Evolutionary conservation across 30 jellyfish, hydroid and myxozoan species (phyloP).

Genomic region (Aurelia aurita): DNA sequence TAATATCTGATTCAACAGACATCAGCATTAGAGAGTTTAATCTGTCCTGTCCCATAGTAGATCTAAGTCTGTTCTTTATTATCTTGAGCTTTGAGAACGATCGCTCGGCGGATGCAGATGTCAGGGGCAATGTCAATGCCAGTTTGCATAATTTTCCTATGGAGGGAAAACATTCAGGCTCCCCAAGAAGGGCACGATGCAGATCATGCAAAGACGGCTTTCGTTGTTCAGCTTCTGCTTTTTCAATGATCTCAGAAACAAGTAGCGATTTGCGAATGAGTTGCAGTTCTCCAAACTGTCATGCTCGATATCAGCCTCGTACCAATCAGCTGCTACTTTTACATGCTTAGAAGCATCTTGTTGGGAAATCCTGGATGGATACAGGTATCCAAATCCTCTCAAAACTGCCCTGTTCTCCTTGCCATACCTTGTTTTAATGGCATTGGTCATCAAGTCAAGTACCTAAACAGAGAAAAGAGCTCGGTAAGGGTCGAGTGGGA

Average conservation of each 20-base stretch:
- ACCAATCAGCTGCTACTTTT: conserved; percentile 20
- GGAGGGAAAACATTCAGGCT: conserved; percentile 4
- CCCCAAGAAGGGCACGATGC: no score
- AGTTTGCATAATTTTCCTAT: conserved; percentile 13
- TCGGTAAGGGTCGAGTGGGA: no score
- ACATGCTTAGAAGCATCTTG: no score
- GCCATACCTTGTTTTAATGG: conserved; percentile 12
- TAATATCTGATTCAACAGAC: conserved; percentile 8
- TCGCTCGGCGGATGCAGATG: conserved; percentile 32
- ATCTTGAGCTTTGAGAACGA: conserved; percentile 3
- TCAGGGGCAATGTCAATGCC: conserved; percentile 11
- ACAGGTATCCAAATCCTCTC: conserved; percentile 18
- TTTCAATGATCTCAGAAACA: background rate
- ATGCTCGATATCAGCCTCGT: conserved; percentile 23
- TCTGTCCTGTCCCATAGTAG: conserved; percentile 15
- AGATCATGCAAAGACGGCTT: conserved; percentile 11
- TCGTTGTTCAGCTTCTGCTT: conserved; percentile 19
- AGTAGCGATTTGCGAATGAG: conserved; percentile 10
- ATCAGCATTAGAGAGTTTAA: conserved; percentile 1
- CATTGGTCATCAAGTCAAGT: no score
- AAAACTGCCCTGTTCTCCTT: conserved; percentile 26
- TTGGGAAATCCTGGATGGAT: conserved; percentile 9
- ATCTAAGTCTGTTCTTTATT: conserved; percentile 4
- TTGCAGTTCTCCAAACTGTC: no score
- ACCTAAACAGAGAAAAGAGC: no score